These are phyloP conservation scores for Laothoe populi DNA, from an alignment of 2,888 invertebrate genomes.

Conservation along the genomic window DNA sequence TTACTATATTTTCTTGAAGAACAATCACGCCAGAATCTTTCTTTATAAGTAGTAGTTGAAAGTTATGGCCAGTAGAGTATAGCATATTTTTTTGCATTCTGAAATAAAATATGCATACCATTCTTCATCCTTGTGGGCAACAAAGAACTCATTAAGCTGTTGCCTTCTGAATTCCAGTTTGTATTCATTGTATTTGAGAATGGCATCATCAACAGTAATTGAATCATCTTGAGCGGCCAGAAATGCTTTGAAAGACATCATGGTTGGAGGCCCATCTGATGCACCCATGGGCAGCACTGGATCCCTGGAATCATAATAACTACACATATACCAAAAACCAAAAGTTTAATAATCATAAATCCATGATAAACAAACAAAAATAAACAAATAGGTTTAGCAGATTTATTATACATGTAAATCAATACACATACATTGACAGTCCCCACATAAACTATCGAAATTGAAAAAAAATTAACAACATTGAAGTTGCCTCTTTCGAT, in stretches of 20 bases:
- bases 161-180: slow-evolving; percentile 98
- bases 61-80: slow-evolving; percentile 2
- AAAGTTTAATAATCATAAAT: slow-evolving; percentile 1
- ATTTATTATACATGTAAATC: too few relatives aligned
- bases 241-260: slow-evolving; percentile 99
- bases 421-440: too few relatives aligned
- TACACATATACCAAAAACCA: slow-evolving; percentile 28
- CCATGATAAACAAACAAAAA: too few relatives aligned
- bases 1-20: neutral
- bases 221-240: slow-evolving; percentile 98
- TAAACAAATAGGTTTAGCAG: too few relatives aligned
- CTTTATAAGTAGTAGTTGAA: neutral
- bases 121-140: slow-evolving; percentile 99
- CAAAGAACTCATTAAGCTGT: slow-evolving; percentile 99
- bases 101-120: slow-evolving; percentile 88
- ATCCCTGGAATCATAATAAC: slow-evolving; percentile 67
- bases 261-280: slow-evolving; percentile 93
- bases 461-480: too few relatives aligned
- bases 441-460: too few relatives aligned
- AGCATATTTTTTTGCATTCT: neutral
- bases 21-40: neutral
- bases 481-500: too few relatives aligned
- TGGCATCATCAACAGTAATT: slow-evolving; percentile 98
- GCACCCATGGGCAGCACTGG: slow-evolving; percentile 76
- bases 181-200: slow-evolving; percentile 98